Conservation (phyloP, 2,113 vertebrate genomes). For the Grammomys surdaster region DNA sequence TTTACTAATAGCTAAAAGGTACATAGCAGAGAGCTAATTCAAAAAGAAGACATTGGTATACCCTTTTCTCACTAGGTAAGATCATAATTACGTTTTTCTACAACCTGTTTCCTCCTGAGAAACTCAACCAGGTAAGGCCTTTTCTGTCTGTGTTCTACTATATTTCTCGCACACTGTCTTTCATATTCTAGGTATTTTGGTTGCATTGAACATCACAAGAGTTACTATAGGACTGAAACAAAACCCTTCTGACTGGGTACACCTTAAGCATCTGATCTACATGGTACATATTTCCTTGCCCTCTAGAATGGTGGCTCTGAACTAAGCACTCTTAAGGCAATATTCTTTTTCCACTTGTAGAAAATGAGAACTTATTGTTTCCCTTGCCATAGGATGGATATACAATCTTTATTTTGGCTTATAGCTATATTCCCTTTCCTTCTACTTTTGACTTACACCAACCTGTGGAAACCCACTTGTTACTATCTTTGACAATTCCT, state of each 20-base stretch:
- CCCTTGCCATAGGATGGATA: neutral
- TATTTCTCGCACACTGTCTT: neutral
- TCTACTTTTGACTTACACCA: neutral
- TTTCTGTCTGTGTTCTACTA: neutral
- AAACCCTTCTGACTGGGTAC: neutral
- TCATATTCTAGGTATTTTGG: neutral
- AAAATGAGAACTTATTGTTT: neutral
- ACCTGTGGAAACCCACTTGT: neutral
- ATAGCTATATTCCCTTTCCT: neutral
- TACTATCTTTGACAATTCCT: neutral
- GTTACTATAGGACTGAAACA: neutral
- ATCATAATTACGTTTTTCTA: neutral
- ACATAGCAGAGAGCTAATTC: neutral
- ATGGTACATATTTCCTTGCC: rapidly evolving
- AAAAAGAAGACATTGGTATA: neutral
- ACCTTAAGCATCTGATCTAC: neutral
- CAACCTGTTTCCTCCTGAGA: neutral
- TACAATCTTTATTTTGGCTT: neutral
- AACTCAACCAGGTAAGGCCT: neutral
- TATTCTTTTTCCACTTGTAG: neutral
- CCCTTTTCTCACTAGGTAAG: neutral
- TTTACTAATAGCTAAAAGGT: neutral
- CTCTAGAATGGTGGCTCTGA: neutral
- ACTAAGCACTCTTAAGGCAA: neutral
- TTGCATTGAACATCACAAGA: neutral